Evolutionary conservation across 2,797 vertebrate genomes (phyloP).

Genomic region (Synaphobranchus kaupii): DNA sequence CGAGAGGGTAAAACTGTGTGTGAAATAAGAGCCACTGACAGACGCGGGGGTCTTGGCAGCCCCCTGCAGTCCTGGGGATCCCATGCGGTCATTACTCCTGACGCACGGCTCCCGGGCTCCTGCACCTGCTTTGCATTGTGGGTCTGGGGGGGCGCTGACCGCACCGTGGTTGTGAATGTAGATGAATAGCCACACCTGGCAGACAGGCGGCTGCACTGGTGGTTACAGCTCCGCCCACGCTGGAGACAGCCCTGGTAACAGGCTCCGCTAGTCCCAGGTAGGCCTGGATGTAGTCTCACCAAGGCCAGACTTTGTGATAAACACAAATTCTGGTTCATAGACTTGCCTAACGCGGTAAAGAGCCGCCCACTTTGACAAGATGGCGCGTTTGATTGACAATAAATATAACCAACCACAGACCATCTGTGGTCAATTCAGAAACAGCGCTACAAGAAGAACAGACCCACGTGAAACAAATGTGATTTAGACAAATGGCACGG

Average conservation of each 20-base stretch:
- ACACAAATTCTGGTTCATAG: too few relatives aligned
- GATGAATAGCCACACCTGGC: background rate
- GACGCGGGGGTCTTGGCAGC: background rate
- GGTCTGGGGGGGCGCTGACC: background rate
- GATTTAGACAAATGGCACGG: too few relatives aligned
- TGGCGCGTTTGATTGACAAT: too few relatives aligned
- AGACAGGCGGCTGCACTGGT: background rate
- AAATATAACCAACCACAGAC: too few relatives aligned
- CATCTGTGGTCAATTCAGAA: too few relatives aligned
- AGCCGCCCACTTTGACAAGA: too few relatives aligned
- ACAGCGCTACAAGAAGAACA: too few relatives aligned
- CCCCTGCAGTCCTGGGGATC: background rate
- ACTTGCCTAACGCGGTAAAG: too few relatives aligned
- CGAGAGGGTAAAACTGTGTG: background rate
- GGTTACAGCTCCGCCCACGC: background rate
- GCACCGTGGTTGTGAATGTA: background rate
- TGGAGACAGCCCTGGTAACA: background rate
- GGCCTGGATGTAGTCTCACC: too few relatives aligned
- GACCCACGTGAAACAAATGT: too few relatives aligned
- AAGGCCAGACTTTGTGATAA: too few relatives aligned
- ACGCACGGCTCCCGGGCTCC: background rate
- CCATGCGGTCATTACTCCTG: background rate
- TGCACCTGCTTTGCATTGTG: background rate
- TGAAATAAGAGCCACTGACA: background rate
- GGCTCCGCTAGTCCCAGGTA: background rate